Base-by-base conservation (phyloP, 1,140 invertebrate species). In the Hycleus phaleratus region DNA sequence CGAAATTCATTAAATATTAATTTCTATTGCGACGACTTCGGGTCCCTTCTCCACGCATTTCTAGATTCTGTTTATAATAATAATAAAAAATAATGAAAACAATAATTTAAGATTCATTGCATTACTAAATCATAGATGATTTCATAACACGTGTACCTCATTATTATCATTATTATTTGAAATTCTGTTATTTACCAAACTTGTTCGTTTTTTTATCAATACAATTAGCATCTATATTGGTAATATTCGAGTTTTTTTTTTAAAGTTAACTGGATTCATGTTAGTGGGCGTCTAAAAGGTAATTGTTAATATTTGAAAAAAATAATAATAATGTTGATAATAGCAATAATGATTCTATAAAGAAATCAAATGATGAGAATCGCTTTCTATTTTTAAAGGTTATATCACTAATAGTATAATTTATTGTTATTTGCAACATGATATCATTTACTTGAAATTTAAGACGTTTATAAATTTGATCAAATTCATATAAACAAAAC, bases 311-410 rank as follows among this genome's bases (percentile, higher is more conserved):
- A 42, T 38, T 32, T 4, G 7, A 32, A 32, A 32, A 32, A 5
- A 32, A 32, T 32, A 32, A 32, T 32, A 32, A 32, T 32, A 32
- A 32, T 32, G 7, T 0, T 32, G 32, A 32, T 32, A 32, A 32
- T 32, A 32, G 7, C 7, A 32, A 32, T 32, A 32, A 32, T 32
- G 7, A 32, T 32, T 4, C 4, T 32, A 32, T 32, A 32, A 4
- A 32, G 24, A 58, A 49, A 26, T 58, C 32, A 61, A 32, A n/a
- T 48, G 50, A 47, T 61, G 48, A 57, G 47, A 48, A 46, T 43
- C 59, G 61, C 61, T 63, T 63, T 63, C 61, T 63, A 63, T 63
- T 60, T 63, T 60, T 63, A 56, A 60, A 63, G 53, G 58, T 63
- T 63, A 57, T 56, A 54, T 56, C 57, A 60, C 47, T 32, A 32